phyloP scores from a whole-genome alignment of 2,113 vertebrate genomes.

The Marcusenius ussheri region DNA sequence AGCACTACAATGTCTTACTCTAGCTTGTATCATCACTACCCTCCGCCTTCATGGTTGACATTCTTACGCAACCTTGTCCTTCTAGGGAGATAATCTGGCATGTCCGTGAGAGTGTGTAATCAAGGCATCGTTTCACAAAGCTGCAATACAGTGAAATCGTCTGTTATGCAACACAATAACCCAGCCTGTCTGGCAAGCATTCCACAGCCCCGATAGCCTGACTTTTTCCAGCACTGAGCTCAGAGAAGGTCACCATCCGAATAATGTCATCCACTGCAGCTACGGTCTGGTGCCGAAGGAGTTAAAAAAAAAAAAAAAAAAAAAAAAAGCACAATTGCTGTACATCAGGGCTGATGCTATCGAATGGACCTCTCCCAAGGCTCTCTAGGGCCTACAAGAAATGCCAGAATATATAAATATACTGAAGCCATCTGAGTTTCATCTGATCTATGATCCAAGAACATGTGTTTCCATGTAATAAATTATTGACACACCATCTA shows the following conservation, averaged over 20 bases:
- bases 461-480: neutral
- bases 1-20: neutral
- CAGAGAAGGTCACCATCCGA: neutral
- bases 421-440: neutral
- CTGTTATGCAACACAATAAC: slow-evolving; percentile 8
- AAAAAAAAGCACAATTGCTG: neutral
- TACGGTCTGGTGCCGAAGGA: neutral
- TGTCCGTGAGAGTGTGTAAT: slow-evolving; percentile 17
- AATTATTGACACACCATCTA: neutral
- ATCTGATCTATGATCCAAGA: neutral
- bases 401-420: neutral
- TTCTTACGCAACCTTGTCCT: neutral
- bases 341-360: neutral
- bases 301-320: neutral
- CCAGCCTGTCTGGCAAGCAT: neutral
- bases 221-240: neutral
- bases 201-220: neutral
- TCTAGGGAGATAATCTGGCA: slow-evolving; percentile 12
- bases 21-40: neutral
- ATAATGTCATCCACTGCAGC: neutral
- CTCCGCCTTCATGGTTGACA: neutral
- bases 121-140: neutral
- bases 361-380: neutral
- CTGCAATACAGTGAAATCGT: slow-evolving; percentile 7
- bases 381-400: neutral